Base-by-base conservation (phyloP, 37 sponge, comb jelly and placozoan genomes). In the Geodia barretti region DNA sequence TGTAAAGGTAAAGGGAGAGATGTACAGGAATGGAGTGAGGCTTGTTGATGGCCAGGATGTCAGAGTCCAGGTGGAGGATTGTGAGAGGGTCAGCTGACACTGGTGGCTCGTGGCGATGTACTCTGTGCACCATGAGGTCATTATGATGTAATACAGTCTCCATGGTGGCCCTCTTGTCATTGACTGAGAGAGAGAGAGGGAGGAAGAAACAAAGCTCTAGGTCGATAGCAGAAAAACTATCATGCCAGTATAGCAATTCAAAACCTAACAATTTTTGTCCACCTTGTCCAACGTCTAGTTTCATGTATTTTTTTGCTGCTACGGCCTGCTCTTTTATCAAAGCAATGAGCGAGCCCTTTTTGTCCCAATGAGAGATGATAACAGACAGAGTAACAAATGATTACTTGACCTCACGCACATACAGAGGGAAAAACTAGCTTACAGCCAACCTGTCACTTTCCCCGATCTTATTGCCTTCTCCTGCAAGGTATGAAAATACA, bases 71-170 rank as follows among this genome's bases (percentile, higher is more conserved):
- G 60, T 88, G 72, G 21, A 95, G 11, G 39, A 97, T 78, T 2
- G 83, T 74, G 19, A 97, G 76, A 0, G 84, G 79, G n/a, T 80
- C 40, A 32, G 73, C 90, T 35, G 88, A 64, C 23, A 97, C 91
- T 17, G 98, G 98, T 32, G 98, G 98, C 74, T 97, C 98, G 47
- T 97, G 98, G 24, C 98, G 36, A 66, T 96, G 97, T 11, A 96
- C 86, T 34, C 59, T n/a, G 62, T 96, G 94, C 30, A 69, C 63
- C 2, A 96, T 70, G 23, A 93, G 39, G 39, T 87, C 95, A 91
- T 93, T 90, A 64, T 93, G 60, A 19, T 30, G 78, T 28, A 96
- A 60, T n/a, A 89, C 70, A 3, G 86, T 90, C 20, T 84, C 86
- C 81, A 87, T 83, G 71, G 72, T 80, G 36, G 85, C 88, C 9